Base-by-base conservation (phyloP, 2,888 invertebrate genomes). In the Heliconius cydno region DNA sequence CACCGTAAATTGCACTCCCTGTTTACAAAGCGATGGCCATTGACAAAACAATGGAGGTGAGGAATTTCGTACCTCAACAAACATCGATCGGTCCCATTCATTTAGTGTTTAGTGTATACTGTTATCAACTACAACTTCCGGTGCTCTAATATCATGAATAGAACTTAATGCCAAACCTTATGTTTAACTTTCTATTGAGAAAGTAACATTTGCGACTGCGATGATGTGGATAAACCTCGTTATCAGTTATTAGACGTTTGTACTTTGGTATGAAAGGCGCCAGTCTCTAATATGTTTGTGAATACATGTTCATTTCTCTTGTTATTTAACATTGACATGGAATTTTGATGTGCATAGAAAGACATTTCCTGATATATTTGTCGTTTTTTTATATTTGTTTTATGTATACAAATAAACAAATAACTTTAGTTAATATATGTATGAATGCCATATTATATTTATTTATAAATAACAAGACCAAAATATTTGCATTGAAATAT, bases 171-270 rank as follows among this genome's bases (percentile, higher is more conserved):
- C 88, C 88, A 89, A 89, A 90, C 90, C 87, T 90, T 90, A 92
- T 92, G 90, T 92, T 91, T 90, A 88, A 91, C 93, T 93, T 93
- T 93, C 94, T 93, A 92, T 89, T 85, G 90, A 89, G 94, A 92
- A 93, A 93, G 92, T 92, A 90, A 90, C 90, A 89, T 91, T 91
- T 90, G 90, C 89, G 88, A 86, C 87, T 86, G 86, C 86, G 86
- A 85, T 87, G 88, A 87, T 86, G 87, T 89, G 86, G 87, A 86
- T 87, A 88, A 89, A 89, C 89, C 88, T 88, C 87, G 87, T 89
- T 89, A 88, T 88, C 86, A 88, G 86, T 88, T 88, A 90, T 90
- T 91, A 89, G 88, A 89, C 38, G 90, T 90, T 89, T 89, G 88
- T 90, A 88, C 76, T 76, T 68, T 34, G 19, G 68, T 80, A 76